These are phyloP conservation scores for Oncorhynchus keta DNA, from an alignment of 2,113 vertebrate genomes.

Conservation along the genomic window DNA sequence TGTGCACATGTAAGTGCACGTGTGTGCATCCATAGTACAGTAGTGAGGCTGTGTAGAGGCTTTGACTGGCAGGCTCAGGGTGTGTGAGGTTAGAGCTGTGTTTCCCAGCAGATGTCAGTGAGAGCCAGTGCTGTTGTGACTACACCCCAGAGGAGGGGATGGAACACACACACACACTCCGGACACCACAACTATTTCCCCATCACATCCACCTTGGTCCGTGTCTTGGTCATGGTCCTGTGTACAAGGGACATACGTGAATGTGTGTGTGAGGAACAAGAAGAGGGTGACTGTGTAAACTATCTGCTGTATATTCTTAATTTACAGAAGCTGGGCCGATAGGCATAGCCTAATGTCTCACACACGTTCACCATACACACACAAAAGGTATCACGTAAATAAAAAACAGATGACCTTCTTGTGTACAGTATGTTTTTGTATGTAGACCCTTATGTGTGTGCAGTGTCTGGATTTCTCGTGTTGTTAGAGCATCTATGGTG, in stretches of 20 bases:
- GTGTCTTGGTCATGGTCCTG: no score
- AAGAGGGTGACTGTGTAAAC: no score
- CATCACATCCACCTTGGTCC: no score
- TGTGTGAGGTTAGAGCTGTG: constrained; percentile 33
- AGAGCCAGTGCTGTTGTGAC: constrained; percentile 55
- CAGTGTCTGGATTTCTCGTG: not conserved
- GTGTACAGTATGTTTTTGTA: not conserved
- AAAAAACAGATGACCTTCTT: not conserved
- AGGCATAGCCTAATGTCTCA: no score
- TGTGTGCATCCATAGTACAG: not conserved
- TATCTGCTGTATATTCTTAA: no score
- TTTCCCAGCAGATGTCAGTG: constrained; percentile 57
- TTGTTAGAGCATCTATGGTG: constrained; percentile 12
- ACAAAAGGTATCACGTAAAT: no score
- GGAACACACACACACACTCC: not conserved
- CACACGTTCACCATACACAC: no score
- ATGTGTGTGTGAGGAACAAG: no score
- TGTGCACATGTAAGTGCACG: not conserved
- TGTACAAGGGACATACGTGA: no score
- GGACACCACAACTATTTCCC: no score
- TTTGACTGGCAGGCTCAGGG: constrained; percentile 15
- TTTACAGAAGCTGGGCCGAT: no score
- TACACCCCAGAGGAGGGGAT: constrained; percentile 9
- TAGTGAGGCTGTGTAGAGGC: not conserved
- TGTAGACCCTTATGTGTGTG: not conserved